Evolutionary conservation across 30 jellyfish, hydroid and myxozoan species (phyloP).

Genomic region (Aurelia aurita): DNA sequence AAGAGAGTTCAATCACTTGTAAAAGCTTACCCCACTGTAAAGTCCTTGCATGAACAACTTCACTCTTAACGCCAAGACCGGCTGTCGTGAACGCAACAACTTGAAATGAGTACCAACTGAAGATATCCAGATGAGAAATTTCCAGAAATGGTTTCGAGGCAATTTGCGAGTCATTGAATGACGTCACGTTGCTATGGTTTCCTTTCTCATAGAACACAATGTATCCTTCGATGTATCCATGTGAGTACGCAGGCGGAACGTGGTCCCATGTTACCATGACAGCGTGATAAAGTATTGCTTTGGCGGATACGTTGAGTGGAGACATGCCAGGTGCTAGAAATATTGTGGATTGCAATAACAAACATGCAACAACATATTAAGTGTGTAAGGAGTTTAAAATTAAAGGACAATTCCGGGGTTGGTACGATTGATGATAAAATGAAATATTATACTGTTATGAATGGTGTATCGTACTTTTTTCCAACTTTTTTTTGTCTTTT

Average conservation of each 20-base stretch:
- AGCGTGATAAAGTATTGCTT: slow-evolving; percentile 6
- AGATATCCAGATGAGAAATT: slow-evolving; percentile 22
- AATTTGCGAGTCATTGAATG: slow-evolving; percentile 23
- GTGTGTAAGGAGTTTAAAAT: too few species aligned
- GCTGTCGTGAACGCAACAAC: slow-evolving; percentile 25
- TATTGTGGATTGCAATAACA: neutral
- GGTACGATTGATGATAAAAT: too few species aligned
- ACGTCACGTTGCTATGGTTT: slow-evolving; percentile 13
- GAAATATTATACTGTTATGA: too few species aligned
- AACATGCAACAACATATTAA: too few species aligned
- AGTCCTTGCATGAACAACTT: slow-evolving; percentile 26
- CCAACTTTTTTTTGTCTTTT: too few species aligned
- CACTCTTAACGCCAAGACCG: slow-evolving; percentile 39
- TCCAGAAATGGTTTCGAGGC: slow-evolving; percentile 24
- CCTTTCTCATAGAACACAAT: slow-evolving; percentile 25
- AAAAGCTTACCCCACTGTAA: slow-evolving; percentile 31
- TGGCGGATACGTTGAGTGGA: slow-evolving; percentile 30
- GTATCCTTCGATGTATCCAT: slow-evolving; percentile 36
- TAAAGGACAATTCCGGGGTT: too few species aligned
- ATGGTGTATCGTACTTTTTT: too few species aligned
- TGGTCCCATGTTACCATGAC: slow-evolving; percentile 47
- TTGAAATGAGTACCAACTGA: slow-evolving; percentile 19
- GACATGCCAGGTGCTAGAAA: slow-evolving; percentile 38
- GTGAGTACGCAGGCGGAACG: slow-evolving; percentile 42
- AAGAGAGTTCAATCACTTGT: neutral